Base-by-base conservation (phyloP, 2,113 vertebrate species). In the Acrocephalus kingi region DNA sequence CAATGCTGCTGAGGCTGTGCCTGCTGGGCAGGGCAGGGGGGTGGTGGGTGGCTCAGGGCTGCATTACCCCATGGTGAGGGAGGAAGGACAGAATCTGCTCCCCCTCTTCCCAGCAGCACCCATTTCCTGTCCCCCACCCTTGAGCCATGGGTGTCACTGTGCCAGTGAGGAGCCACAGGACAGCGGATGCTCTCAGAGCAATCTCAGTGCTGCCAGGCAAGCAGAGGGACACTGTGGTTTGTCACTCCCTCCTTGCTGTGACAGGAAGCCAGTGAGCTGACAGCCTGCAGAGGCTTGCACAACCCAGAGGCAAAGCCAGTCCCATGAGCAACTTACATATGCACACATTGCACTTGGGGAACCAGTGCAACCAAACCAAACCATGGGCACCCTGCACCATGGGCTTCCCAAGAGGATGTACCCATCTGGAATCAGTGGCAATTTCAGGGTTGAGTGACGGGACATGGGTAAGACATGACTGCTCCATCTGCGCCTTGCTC, bases 371-470 rank as follows among this genome's bases (percentile, higher is more conserved):
- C 37, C 37, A 39, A 39, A 39, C 9, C 37, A 39, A 39, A 39
- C 16, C 39, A 2, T 7, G 28, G 24, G n/a, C 46, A 64, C 33
- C 48, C 27, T 43, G 28, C 51, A 46, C 55, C 16, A 4, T 0
- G 0, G 27, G 27, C 13, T 15, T 33, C 18, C 43, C 0, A 0
- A 23, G 41, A 27, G 46, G 18, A 75, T 64, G 30, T 43, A 51
- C 15, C 15, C 35, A 31, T 19, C 52, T 43, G 49, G 30, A 48
- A 59, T 37, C 10, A 31, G 24, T 8, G 25, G 18, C 51, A 58
- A 33, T 39, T 11, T 6, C 0, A 0, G 18, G 20, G 19, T 0
- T 66, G 35, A 39, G n/a, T 10, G 5, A 20, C 39, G 45, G 27
- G 20, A 71, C 45, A 3, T 4, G 5, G 16, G 10, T 49, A 20